These are phyloP conservation scores for Orthonyx spaldingii DNA, from an alignment of 2,113 vertebrate species.

Conservation along the genomic window DNA sequence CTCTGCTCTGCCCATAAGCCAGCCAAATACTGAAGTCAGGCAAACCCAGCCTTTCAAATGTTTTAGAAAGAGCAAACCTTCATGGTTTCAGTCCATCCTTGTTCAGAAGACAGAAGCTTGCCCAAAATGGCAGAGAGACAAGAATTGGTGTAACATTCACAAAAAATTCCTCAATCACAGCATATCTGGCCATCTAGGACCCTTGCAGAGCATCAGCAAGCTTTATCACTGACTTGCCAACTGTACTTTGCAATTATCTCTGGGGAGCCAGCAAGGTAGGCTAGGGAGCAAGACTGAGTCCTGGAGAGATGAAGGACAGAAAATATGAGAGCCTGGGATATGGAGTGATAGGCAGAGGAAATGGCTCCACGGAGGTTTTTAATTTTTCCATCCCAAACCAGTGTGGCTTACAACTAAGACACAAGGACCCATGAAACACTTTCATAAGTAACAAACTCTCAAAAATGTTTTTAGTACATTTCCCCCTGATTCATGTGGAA, in stretches of 20 bases:
- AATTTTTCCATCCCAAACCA: background rate
- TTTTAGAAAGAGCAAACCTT: conserved; percentile 9
- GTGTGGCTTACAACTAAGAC: background rate
- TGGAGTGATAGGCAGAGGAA: background rate
- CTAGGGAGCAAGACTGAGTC: background rate
- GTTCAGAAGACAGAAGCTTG: conserved; percentile 43
- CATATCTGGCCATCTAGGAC: background rate
- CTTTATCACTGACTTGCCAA: background rate
- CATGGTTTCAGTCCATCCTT: conserved; percentile 30
- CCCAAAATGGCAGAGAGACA: conserved; percentile 7
- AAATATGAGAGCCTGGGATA: background rate
- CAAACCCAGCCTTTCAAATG: background rate
- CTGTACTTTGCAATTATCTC: background rate
- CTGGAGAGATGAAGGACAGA: background rate
- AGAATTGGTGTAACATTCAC: conserved; percentile 16
- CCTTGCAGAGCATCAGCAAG: background rate
- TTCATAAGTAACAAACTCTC: background rate
- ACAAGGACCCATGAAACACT: background rate
- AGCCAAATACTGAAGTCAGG: background rate
- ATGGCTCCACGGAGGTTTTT: rapidly evolving
- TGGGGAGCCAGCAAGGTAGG: background rate
- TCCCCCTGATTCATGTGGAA: background rate
- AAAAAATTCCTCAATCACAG: background rate
- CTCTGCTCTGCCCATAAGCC: background rate
- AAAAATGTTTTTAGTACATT: background rate